A percentile compares a stretch with the other conserved stretches of the same genome.
Evolutionary conservation across 64 coral and sea anemone genomes (phyloP).

Genomic region (Orbicella faveolata): DNA sequence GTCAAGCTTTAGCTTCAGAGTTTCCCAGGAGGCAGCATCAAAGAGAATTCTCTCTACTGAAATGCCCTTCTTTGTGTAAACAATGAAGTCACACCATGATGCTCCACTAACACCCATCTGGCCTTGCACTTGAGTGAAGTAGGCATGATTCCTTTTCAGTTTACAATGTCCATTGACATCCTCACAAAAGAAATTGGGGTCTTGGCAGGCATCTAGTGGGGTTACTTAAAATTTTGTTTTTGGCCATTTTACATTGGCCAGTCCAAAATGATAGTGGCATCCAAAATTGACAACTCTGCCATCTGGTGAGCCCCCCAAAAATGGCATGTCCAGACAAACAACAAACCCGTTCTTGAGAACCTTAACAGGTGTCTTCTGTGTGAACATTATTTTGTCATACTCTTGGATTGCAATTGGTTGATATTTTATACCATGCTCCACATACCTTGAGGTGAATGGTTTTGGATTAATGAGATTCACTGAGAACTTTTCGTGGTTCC

Average conservation of each 20-base stretch:
- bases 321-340: constrained; percentile 21
- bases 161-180: constrained; percentile 27
- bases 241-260: constrained; percentile 42
- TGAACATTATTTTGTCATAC: constrained; percentile 3
- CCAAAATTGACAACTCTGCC: constrained; percentile 26
- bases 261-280: constrained; percentile 1
- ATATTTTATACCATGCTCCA: constrained; percentile 43
- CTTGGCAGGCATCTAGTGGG: constrained; percentile 20
- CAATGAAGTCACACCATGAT: constrained; percentile 31
- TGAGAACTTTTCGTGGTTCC: constrained; percentile 47
- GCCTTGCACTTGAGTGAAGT: constrained; percentile 49
- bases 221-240: constrained; percentile 42
- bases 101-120: constrained; percentile 27
- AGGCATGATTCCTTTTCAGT: constrained; percentile 39
- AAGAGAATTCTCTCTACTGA: no score
- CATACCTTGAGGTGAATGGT: background rate
- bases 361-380: background rate
- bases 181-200: constrained; percentile 24
- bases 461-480: constrained; percentile 24
- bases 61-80: constrained; percentile 37
- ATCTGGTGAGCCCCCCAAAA: constrained; percentile 14
- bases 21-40: no score
- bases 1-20: no score
- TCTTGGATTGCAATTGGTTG: constrained; percentile 36
- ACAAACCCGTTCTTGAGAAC: constrained; percentile 8